phyloP scores from a whole-genome alignment of 2,797 vertebrate genomes.

The Chelon labrosus region DNA sequence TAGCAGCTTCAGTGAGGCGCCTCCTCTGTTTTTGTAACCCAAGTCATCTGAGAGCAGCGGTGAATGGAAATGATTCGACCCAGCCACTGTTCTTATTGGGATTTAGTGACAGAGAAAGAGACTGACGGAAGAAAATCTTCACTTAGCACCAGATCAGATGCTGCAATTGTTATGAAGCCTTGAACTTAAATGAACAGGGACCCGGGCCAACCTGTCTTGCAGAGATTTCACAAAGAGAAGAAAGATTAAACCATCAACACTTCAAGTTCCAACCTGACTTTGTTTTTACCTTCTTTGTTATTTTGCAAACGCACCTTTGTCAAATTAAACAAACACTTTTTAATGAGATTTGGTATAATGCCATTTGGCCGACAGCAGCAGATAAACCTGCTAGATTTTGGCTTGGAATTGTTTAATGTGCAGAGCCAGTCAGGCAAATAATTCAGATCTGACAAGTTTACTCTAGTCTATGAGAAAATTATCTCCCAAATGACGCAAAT shows the following conservation, averaged over 20 bases:
- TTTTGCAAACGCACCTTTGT: background rate
- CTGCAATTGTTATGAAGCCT: background rate
- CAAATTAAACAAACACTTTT: background rate
- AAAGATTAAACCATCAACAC: background rate
- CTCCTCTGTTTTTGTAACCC: conserved; percentile 63
- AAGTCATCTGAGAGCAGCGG: conserved; percentile 56
- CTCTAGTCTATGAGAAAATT: background rate
- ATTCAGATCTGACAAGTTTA: background rate
- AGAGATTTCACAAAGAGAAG: background rate
- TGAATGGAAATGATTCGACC: conserved; percentile 69
- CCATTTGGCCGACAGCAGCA: background rate
- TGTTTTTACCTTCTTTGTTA: no score
- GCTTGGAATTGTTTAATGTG: background rate
- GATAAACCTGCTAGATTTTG: background rate
- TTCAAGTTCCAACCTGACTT: background rate
- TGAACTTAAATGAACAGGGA: background rate
- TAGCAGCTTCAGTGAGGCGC: conserved; percentile 36
- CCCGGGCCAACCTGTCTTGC: background rate
- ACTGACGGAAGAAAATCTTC: conserved; percentile 6
- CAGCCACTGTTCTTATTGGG: conserved; percentile 33
- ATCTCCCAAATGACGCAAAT: background rate
- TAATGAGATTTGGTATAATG: background rate
- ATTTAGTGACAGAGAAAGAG: conserved; percentile 33
- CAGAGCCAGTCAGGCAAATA: background rate
- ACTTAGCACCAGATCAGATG: background rate